A percentile compares a stretch with the other conserved stretches of the same genome.
These are phyloP conservation scores for Chrysolina americana DNA, from an alignment of 2,888 invertebrate genomes.

Conservation along the genomic window DNA sequence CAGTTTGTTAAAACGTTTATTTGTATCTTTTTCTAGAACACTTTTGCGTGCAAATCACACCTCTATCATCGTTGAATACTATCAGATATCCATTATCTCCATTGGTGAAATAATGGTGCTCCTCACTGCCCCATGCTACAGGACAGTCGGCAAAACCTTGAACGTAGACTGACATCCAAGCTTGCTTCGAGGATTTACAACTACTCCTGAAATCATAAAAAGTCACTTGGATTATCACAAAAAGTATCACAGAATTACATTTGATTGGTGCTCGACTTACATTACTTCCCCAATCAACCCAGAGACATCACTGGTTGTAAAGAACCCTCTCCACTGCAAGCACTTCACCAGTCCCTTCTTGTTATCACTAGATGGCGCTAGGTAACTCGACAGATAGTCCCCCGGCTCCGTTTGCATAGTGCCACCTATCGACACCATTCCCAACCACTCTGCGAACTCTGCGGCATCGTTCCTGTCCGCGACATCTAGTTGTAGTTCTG, in stretches of 20 bases:
- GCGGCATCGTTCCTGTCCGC: constrained; percentile 57
- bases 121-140: constrained; percentile 69
- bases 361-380: constrained; percentile 62
- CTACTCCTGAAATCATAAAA: constrained; percentile 46
- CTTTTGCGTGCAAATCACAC: constrained; percentile 64
- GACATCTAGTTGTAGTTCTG: constrained; percentile 58
- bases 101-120: constrained; percentile 70
- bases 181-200: constrained; percentile 56
- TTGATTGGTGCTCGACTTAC: no score
- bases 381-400: constrained; percentile 65
- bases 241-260: no score
- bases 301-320: constrained; percentile 66
- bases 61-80: constrained; percentile 64
- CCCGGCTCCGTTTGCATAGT: constrained; percentile 61
- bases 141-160: constrained; percentile 74
- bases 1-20: constrained; percentile 26
- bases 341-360: constrained; percentile 65
- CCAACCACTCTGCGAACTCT: constrained; percentile 74
- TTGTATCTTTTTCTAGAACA: constrained; percentile 65
- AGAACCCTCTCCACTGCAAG: constrained; percentile 72
- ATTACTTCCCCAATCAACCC: constrained; percentile 56
- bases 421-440: constrained; percentile 70
- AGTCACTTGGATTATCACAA: no score
- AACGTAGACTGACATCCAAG: constrained; percentile 72
- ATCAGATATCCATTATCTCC: constrained; percentile 72